Evolutionary conservation across 1,140 invertebrate genomes (phyloP), one percentile per base, ranked within the genome.

Genomic region (Temnothorax longispinosus): DNA sequence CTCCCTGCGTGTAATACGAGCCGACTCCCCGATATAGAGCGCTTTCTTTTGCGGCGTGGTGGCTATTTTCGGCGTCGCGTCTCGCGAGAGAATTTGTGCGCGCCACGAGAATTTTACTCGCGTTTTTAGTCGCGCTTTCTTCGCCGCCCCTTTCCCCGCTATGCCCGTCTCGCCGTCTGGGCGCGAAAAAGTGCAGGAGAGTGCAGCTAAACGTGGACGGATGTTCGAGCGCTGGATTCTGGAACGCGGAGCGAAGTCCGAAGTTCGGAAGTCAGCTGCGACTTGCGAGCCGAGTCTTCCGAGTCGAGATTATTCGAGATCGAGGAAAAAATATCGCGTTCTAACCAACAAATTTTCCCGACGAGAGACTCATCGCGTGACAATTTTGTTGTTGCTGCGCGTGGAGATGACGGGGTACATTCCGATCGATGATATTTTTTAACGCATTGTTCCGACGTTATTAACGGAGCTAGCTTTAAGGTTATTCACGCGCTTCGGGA

Each of bases 21-120:
- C 93, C 92, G 94, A 92, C 93, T 88, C 94, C 95, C 94, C 64
- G 91, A 94, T 95, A 95, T 95, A 95, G 94, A 85, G 94, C 80
- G 91, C 90, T 94, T 93, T 93, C 93, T 93, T 27, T 92, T 88
- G 77, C 80, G 80, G 58, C 76, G 80, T 62, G 87, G 60, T 65
- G 81, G 35, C 89, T 95, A 95, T 95, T 95, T 94, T 94, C 81
- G 84, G 78, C 89, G 58, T 15, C 65, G 62, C 62, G 52, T 52
- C 27, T 75, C 38, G 56, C n/a, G 35, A 18, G 15, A 27, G 27
- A 27, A 27, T 27, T 27, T 27, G 27, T 13, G 35, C 60, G 32
- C 15, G 18, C 18, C 27, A 11, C 41, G 35, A 10, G 15, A 35
- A 69, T 47, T 47, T 69, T 71, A 56, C 10, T 13, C 0, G 15